Evolutionary conservation across 2,113 vertebrate genomes (phyloP).

Genomic region (Mesocricetus auratus): DNA sequence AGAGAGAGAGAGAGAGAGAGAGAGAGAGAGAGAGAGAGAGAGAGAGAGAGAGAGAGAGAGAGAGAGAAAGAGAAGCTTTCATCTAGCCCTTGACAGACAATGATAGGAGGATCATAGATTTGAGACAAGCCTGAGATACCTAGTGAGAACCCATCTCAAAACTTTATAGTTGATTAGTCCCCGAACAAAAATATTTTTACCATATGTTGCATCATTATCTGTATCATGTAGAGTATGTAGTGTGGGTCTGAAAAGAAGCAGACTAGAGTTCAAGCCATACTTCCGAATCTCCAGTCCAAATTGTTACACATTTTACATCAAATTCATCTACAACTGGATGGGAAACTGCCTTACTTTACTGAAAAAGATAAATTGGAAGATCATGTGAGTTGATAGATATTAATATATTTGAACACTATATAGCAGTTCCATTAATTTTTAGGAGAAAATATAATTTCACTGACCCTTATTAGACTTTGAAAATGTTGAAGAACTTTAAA

Average conservation of each 20-base stretch:
- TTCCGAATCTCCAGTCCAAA: neutral
- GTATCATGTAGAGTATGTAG: neutral
- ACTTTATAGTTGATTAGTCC: conserved; percentile 11
- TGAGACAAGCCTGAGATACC: neutral
- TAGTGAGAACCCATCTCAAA: neutral
- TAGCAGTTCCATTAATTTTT: conserved; percentile 55
- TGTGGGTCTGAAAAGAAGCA: neutral
- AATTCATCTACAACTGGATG: conserved; percentile 38
- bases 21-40: no score
- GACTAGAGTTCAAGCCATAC: neutral
- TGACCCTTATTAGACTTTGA: neutral
- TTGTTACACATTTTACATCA: neutral
- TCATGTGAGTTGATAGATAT: conserved; percentile 26
- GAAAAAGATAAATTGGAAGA: conserved; percentile 29
- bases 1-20: no score
- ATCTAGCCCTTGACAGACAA: neutral
- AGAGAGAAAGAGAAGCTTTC: neutral
- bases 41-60: no score
- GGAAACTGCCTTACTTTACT: conserved; percentile 40
- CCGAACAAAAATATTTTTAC: conserved; percentile 15
- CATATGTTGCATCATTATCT: neutral
- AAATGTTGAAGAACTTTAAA: neutral
- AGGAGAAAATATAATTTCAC: conserved; percentile 32
- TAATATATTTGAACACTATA: conserved; percentile 47
- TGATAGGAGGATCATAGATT: neutral